phyloP scores from a whole-genome alignment of 2,888 invertebrate species.

The Phania funesta region DNA sequence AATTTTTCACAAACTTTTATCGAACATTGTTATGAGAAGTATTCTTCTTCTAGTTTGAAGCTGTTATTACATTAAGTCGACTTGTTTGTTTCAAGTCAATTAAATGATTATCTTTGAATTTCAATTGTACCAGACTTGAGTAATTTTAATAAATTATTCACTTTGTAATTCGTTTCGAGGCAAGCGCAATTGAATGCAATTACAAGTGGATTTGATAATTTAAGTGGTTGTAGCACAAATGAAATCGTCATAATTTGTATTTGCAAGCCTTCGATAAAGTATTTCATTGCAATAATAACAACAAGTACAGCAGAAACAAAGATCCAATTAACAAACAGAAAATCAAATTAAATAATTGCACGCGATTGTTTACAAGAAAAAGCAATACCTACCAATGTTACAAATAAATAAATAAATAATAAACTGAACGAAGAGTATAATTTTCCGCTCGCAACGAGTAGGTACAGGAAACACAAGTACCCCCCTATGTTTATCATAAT shows the following conservation, averaged over 20 bases:
- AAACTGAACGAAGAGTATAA: constrained; percentile 8
- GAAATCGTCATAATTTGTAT: constrained; percentile 51
- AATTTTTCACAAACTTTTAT: too few species aligned
- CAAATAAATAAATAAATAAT: constrained; percentile 33
- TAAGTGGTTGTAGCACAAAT: constrained; percentile 46
- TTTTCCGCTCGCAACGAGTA: not conserved
- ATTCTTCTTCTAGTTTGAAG: too few species aligned
- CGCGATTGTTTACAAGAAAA: constrained; percentile 64
- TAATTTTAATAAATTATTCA: constrained; percentile 22
- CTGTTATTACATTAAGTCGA: too few species aligned
- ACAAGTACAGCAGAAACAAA: constrained; percentile 1
- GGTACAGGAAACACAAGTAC: not conserved
- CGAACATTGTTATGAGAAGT: too few species aligned
- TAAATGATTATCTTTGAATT: constrained; percentile 22
- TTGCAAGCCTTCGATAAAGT: constrained; percentile 55
- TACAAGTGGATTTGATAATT: constrained; percentile 52
- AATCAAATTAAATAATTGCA: constrained; percentile 67
- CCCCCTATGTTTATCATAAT: not conserved
- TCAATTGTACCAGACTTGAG: constrained; percentile 16
- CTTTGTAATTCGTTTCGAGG: constrained; percentile 16
- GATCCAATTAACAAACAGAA: not conserved
- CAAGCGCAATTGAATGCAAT: constrained; percentile 25
- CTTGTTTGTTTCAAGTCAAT: not conserved
- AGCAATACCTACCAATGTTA: constrained; percentile 8
- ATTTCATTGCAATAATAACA: constrained; percentile 33